Percentiles rank a stretch among this genome's conserved stretches.
These are phyloP conservation scores for Neogobius melanostomus DNA, from an alignment of 2,113 vertebrate species.

Conservation along the genomic window DNA sequence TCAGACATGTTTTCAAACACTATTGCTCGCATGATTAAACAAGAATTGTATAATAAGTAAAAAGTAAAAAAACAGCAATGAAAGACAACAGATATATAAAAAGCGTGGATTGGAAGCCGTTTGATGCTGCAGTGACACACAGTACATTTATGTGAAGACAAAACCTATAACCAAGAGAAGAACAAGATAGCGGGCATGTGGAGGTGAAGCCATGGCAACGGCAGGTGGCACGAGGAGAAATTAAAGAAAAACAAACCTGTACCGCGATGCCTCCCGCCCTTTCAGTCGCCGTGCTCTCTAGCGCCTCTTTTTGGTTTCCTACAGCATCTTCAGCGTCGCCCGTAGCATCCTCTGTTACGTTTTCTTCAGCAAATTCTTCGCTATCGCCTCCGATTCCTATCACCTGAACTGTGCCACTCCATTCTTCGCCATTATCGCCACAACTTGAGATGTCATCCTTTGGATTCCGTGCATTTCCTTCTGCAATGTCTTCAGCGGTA, in stretches of 20 bases:
- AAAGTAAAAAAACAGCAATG: neutral
- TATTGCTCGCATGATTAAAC: neutral
- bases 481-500: too few relatives aligned
- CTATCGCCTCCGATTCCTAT: neutral
- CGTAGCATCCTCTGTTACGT: neutral
- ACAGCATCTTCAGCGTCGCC: neutral
- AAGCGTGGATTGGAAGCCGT: neutral
- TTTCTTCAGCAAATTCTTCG: neutral
- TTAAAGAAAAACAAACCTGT: neutral
- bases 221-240: neutral
- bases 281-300: neutral
- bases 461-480: neutral
- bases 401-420: neutral
- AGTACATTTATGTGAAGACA: neutral
- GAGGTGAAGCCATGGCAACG: neutral
- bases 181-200: neutral
- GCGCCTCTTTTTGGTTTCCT: neutral
- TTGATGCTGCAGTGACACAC: neutral
- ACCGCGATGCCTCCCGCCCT: neutral
- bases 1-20: neutral
- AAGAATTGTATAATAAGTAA: too few relatives aligned
- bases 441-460: neutral
- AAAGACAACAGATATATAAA: constrained; percentile 7
- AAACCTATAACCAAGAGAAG: neutral
- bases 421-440: neutral